These are phyloP conservation scores for Clarias pachynema DNA, from an alignment of 2,797 vertebrate species.

Conservation along the genomic window DNA sequence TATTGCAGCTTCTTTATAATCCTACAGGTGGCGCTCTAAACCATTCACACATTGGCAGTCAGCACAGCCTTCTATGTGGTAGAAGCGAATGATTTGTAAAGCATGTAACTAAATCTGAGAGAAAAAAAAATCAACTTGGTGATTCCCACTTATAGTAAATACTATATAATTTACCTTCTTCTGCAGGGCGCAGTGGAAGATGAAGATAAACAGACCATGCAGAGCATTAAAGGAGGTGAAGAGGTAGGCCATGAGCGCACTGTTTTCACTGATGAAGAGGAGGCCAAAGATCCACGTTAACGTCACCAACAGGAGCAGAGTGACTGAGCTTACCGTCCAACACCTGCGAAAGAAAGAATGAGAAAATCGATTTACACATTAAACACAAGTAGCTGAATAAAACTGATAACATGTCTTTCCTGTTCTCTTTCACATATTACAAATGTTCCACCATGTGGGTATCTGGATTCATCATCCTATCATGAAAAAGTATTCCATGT, in stretches of 20 bases:
- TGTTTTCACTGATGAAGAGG: slow-evolving; percentile 87
- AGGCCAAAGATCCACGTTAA: slow-evolving; percentile 91
- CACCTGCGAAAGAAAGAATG: slow-evolving; percentile 70
- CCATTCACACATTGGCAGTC: too few species aligned
- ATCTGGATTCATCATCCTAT: not conserved
- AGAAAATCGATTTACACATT: not conserved
- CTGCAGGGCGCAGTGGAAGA: slow-evolving; percentile 89
- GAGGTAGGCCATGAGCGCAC: slow-evolving; percentile 89
- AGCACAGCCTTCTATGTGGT: too few species aligned
- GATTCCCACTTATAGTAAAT: too few species aligned
- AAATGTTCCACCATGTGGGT: not conserved
- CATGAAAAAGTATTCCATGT: not conserved
- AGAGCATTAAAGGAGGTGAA: slow-evolving; percentile 92
- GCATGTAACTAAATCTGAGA: too few species aligned
- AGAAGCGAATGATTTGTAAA: too few species aligned
- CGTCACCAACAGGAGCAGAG: slow-evolving; percentile 87
- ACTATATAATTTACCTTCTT: slow-evolving; percentile 77
- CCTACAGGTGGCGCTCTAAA: too few species aligned
- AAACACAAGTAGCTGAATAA: not conserved
- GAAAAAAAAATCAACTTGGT: too few species aligned
- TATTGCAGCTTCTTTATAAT: too few species aligned
- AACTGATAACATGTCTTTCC: not conserved
- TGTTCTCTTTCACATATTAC: not conserved
- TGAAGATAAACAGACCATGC: slow-evolving; percentile 88
- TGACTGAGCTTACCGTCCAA: slow-evolving; percentile 88